phyloP scores from a whole-genome alignment of 2,113 vertebrate species.

The Opisthocomus hoazin region DNA sequence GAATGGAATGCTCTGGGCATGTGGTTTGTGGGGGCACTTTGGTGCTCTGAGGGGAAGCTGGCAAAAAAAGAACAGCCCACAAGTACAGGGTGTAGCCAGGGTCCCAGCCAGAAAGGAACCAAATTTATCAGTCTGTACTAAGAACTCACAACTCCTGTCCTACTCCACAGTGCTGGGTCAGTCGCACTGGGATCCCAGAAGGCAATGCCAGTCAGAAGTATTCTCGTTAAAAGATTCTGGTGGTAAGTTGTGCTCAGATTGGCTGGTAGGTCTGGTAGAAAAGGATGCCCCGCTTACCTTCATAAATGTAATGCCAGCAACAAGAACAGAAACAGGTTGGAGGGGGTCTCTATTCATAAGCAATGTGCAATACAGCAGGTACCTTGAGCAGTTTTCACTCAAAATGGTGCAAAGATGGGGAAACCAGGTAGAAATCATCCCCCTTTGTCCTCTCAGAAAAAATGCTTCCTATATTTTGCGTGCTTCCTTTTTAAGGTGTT shows the following conservation, averaged over 20 bases:
- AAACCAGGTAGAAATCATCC: background rate
- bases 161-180: background rate
- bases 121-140: background rate
- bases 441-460: background rate
- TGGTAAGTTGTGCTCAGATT: background rate
- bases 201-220: background rate
- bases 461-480: background rate
- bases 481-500: background rate
- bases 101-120: background rate
- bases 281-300: background rate
- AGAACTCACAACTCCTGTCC: background rate
- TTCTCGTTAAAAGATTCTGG: background rate
- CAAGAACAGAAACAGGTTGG: background rate
- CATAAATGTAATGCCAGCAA: background rate
- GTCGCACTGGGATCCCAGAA: rapidly evolving
- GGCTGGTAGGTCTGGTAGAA: background rate
- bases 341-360: background rate
- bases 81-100: background rate
- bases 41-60: background rate
- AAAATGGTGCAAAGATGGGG: background rate
- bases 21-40: background rate
- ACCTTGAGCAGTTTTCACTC: background rate
- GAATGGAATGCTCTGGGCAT: constrained; percentile 7
- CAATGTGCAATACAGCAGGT: background rate
- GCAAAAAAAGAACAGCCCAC: background rate